These are phyloP conservation scores for Trachelus iudaicus DNA, from an alignment of 2,888 invertebrate species.

Conservation along the genomic window DNA sequence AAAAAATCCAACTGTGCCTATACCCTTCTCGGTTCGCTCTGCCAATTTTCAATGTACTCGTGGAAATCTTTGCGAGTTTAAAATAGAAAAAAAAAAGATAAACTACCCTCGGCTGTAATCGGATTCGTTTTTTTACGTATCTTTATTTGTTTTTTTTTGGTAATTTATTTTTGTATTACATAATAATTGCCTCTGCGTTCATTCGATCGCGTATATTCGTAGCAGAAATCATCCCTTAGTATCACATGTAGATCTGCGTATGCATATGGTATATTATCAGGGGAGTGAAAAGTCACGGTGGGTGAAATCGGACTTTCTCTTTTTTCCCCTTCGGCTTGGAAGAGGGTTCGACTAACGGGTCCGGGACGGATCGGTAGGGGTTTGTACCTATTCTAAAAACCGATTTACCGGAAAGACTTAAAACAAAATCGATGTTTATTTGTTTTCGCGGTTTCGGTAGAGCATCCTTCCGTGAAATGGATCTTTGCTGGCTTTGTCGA, in stretches of 20 bases:
- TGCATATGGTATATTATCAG: not conserved
- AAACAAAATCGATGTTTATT: conserved; percentile 54
- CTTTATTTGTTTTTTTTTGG: not conserved
- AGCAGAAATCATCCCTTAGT: not conserved
- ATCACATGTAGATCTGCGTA: not conserved
- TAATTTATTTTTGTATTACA: not conserved
- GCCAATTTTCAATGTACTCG: not conserved
- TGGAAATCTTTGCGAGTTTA: not conserved
- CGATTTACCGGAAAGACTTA: conserved; percentile 37
- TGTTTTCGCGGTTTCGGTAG: conserved; percentile 51
- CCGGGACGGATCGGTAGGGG: not conserved
- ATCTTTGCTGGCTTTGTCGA: conserved; percentile 22
- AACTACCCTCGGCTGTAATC: not conserved
- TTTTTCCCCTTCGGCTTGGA: not conserved
- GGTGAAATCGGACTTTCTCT: not conserved
- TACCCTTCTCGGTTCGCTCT: not conserved
- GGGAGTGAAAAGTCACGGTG: not conserved
- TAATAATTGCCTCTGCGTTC: not conserved
- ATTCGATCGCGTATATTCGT: not conserved
- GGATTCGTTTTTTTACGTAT: not conserved
- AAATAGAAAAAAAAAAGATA: not conserved
- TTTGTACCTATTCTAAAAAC: conserved; percentile 1
- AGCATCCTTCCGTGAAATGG: conserved; percentile 54
- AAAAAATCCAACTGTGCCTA: not conserved
- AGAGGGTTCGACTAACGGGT: not conserved